Conservation (phyloP, 2,888 invertebrate species). For the Leucophenga maculata region DNA sequence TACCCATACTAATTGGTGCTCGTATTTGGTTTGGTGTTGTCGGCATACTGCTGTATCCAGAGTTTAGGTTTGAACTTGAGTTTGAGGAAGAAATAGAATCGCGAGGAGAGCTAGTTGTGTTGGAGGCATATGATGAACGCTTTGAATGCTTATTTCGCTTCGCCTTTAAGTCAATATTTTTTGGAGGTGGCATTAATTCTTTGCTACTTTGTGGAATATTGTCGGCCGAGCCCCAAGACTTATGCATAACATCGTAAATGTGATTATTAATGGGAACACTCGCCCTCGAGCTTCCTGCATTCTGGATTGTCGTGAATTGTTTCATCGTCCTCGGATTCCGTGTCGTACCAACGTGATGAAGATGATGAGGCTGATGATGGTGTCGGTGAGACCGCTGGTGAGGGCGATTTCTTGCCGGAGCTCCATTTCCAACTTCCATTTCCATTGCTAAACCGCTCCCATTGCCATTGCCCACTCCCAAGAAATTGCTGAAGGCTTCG, state of each 20-base stretch:
- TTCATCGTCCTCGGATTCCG: slow-evolving; percentile 66
- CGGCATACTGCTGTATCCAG: slow-evolving; percentile 77
- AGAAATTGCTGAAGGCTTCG: slow-evolving; percentile 91
- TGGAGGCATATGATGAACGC: slow-evolving; percentile 68
- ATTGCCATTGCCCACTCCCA: slow-evolving; percentile 81
- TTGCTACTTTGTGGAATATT: slow-evolving; percentile 79
- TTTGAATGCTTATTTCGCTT: slow-evolving; percentile 78
- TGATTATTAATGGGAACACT: slow-evolving; percentile 65
- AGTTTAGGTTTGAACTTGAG: slow-evolving; percentile 63
- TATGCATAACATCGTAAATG: slow-evolving; percentile 81
- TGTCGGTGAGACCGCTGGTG: slow-evolving; percentile 73
- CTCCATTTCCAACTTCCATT: slow-evolving; percentile 54
- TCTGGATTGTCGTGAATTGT: slow-evolving; percentile 54
- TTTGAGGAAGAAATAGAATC: slow-evolving; percentile 65
- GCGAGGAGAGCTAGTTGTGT: slow-evolving; percentile 61
- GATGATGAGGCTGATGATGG: slow-evolving; percentile 68
- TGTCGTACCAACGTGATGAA: slow-evolving; percentile 68
- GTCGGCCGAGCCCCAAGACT: slow-evolving; percentile 92
- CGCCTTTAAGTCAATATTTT: slow-evolving; percentile 78
- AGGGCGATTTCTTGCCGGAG: slow-evolving; percentile 64
- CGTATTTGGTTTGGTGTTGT: slow-evolving; percentile 79
- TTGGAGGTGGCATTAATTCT: slow-evolving; percentile 83
- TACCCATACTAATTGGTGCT: slow-evolving; percentile 62
- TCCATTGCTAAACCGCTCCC: slow-evolving; percentile 70
- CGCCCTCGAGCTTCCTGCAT: slow-evolving; percentile 55